These are phyloP conservation scores for Dendroctonus ponderosae DNA, from an alignment of 1,140 invertebrate genomes.

Conservation along the genomic window DNA sequence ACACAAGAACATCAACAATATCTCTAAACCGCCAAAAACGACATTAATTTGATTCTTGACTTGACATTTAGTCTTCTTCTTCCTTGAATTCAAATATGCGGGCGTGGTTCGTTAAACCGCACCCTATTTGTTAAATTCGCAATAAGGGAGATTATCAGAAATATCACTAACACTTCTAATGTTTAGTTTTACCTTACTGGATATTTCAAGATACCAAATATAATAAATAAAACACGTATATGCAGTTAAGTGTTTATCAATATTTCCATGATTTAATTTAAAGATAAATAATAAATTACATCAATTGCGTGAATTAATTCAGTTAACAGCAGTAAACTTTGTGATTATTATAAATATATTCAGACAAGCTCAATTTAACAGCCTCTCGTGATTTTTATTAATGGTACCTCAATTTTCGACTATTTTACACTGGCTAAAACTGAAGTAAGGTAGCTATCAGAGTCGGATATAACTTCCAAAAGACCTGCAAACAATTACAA, in stretches of 20 bases:
- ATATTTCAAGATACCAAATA: no score
- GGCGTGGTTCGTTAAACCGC: no score
- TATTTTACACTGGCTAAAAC: conserved; percentile 23
- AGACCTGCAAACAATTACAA: conserved; percentile 15
- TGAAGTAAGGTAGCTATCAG: conserved; percentile 24
- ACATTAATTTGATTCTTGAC: no score
- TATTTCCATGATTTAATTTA: not conserved
- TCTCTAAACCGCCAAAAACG: no score
- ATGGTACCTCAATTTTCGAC: not conserved
- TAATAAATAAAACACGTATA: no score
- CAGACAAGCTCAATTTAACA: not conserved
- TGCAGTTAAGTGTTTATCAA: not conserved
- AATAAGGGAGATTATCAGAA: no score
- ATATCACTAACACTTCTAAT: no score
- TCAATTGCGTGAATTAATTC: conserved; percentile 6
- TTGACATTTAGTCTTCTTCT: no score
- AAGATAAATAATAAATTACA: not conserved
- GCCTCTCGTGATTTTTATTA: not conserved
- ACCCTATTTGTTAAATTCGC: no score
- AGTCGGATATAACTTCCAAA: conserved; percentile 21
- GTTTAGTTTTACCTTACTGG: no score
- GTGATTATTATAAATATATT: not conserved
- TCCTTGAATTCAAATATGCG: no score
- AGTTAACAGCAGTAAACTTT: conserved; percentile 7
- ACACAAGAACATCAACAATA: no score